Base-by-base conservation (phyloP, 2,888 invertebrate genomes). In the Volucella inflata region DNA sequence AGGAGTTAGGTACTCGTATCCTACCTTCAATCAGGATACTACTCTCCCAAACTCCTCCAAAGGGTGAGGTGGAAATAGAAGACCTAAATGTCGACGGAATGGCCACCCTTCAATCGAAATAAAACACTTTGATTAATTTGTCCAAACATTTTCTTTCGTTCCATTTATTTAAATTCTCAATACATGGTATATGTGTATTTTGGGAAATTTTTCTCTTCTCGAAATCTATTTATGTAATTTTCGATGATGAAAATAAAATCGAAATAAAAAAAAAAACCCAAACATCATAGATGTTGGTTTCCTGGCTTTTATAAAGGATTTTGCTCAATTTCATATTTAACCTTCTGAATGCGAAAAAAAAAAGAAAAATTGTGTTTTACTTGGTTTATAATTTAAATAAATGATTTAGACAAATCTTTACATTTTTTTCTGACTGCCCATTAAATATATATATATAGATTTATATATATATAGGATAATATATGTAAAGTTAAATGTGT, bases 351-450 rank as follows among this genome's bases (percentile, higher is more conserved):
- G 57, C 8, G 46, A 60, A 50, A 67, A 74, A 55, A 16, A 51
- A 53, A 38, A 16, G 10, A 16, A 53, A 42, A 8, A 16, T 11
- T 46, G n/a, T 60, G n/a, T 60, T 71, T 51, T 51, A 21, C 40
- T 57, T 74, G 38, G 44, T 64, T 62, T 77, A 44, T 50, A 81
- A 87, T 81, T 85, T 85, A 85, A 87, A 87, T 78, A 88, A 87
- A 81, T 87, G 82, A 87, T 88, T 87, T 84, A 87, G 89, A 88
- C 88, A 89, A 89, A 89, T 88, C 88, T 88, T 87, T 88, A 89
- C 88, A 89, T 88, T 88, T 87, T 81, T 82, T 88, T 89, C 89
- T 88, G 89, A 89, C 89, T 89, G 89, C 89, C 89, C 88, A 89
- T 88, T 87, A 87, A 87, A 74, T 82, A 74, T 87, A 65, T 65